Conservation (phyloP, 2,113 vertebrate species). For the Synchiropus splendidus region DNA sequence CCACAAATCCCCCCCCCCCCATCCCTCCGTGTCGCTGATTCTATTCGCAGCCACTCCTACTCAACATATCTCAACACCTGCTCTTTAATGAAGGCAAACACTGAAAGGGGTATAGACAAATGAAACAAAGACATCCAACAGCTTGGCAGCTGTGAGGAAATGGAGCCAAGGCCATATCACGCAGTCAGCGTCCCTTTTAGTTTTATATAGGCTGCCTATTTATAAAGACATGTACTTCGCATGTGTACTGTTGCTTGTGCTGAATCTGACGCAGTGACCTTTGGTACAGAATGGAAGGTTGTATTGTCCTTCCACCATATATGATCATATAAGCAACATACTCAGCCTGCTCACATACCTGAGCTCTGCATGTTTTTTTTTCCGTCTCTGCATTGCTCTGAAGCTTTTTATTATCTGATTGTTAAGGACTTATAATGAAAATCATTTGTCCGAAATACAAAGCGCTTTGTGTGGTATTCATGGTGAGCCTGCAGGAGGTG, state of each 20-base stretch:
- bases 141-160: constrained; percentile 42
- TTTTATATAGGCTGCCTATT: constrained; percentile 28
- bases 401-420: no score
- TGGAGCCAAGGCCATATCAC: constrained; percentile 33
- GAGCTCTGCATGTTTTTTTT: no score
- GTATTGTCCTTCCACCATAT: constrained; percentile 11
- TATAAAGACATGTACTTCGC: constrained; percentile 23
- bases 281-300: constrained; percentile 12
- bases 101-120: constrained; percentile 29
- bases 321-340: neutral
- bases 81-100: constrained; percentile 57
- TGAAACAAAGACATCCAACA: constrained; percentile 44
- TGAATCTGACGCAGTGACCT: constrained; percentile 17
- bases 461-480: no score
- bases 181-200: constrained; percentile 24
- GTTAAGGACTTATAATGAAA: no score
- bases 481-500: no score
- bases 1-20: constrained; percentile 29
- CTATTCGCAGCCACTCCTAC: constrained; percentile 42
- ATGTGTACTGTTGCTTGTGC: constrained; percentile 14
- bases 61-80: constrained; percentile 62
- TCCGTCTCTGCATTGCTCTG: no score
- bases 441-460: no score
- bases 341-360: neutral
- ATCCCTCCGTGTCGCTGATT: constrained; percentile 7